Base-by-base conservation (phyloP, 2,888 invertebrate species). In the Cybosia mesomella region DNA sequence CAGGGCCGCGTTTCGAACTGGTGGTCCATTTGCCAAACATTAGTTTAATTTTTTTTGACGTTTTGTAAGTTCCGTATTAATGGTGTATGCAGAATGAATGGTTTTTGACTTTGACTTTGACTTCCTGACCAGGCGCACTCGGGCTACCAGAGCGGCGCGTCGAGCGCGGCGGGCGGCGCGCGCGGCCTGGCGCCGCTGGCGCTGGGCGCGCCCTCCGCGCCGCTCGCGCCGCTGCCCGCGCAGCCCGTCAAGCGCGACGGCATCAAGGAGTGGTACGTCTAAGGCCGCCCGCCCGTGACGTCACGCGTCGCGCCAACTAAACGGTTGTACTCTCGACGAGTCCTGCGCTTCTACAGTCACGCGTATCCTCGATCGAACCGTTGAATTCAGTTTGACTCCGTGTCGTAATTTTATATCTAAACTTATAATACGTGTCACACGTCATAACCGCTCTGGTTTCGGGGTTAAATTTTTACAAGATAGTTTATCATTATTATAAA, bases 221-320 rank as follows among this genome's bases (percentile, higher is more conserved):
- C 94, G 55, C 95, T 95, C 72, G 96, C 92, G 70, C 95, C 96
- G 70, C 95, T 93, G 74, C 96, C 95, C 80, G 79, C 93, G 53
- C 93, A 93, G 77, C 94, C 94, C 2, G 91, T 97, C 92, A 98
- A 98, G 87, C 96, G 97, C 74, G 98, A 98, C 96, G 98, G 98
- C 90, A 98, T 98, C 89, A 98, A 98, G 95, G 98, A 98, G 96
- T 98, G 98, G 98, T 98, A 98, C 92, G 98, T 98, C 92, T 98
- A 97, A 86, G 72, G 60, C 9, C 34, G 34, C 36, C 18, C 58
- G 22, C 36, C 24, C 32, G 36, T 55, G 34, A 28, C 64, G 68
- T 76, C 63, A 60, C 66, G 54, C 58, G 1, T 28, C 53, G 21
- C 15, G 32, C 13, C 22, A 13, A 53, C 28, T 32, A 34, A 34